Evolutionary conservation across 2,888 invertebrate genomes (phyloP).

Genomic region (Plebejus melissa): DNA sequence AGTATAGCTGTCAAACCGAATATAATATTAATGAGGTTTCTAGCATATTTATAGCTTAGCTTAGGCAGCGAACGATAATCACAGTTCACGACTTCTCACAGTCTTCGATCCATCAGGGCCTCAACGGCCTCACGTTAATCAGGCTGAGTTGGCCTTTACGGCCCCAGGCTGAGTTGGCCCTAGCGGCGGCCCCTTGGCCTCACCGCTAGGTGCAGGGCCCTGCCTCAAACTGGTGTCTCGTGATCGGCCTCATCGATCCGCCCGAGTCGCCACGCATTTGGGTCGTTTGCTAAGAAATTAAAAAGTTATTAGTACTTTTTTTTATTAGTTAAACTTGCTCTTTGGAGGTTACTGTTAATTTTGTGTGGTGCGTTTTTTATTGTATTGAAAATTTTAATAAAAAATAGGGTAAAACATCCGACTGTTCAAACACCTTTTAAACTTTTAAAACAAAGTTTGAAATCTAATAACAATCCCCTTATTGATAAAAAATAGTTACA

Average conservation of each 20-base stretch:
- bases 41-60: slow-evolving; percentile 12
- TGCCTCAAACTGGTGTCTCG: slow-evolving; percentile 87
- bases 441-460: background rate
- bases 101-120: background rate
- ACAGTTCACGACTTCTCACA: slow-evolving; percentile 15
- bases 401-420: background rate
- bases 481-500: background rate
- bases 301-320: slow-evolving; percentile 7
- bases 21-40: background rate
- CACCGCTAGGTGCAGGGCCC: slow-evolving; percentile 60
- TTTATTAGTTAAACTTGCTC: slow-evolving; percentile 44
- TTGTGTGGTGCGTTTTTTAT: background rate
- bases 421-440: background rate
- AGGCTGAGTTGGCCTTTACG: background rate
- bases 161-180: slow-evolving; percentile 36
- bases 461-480: too few species aligned
- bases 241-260: slow-evolving; percentile 90
- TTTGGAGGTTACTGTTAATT: background rate
- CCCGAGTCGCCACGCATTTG: slow-evolving; percentile 89
- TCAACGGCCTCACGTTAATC: background rate
- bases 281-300: slow-evolving; percentile 80
- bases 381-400: background rate
- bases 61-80: slow-evolving; percentile 18
- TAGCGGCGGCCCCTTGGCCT: slow-evolving; percentile 50
- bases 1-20: background rate